phyloP scores from a whole-genome alignment of 2,113 vertebrate genomes.

The Callospermophilus lateralis region DNA sequence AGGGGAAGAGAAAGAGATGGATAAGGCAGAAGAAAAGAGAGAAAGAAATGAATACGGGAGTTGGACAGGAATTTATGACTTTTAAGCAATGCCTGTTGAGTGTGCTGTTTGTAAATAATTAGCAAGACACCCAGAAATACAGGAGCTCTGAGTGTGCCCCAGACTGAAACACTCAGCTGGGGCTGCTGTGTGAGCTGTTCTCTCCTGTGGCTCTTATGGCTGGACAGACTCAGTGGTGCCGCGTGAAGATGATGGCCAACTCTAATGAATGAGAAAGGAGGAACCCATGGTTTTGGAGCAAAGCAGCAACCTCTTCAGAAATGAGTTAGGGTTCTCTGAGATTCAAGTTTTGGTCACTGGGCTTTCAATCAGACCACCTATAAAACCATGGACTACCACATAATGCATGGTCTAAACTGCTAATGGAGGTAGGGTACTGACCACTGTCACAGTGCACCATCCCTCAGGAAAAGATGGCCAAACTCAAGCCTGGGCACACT shows the following conservation, averaged over 20 bases:
- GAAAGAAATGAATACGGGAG: not conserved
- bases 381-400: not conserved
- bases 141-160: rapidly evolving
- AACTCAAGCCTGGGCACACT: not conserved
- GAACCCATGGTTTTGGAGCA: not conserved
- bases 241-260: rapidly evolving
- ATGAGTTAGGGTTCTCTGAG: not conserved
- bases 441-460: too few relatives aligned
- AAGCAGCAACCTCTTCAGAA: not conserved
- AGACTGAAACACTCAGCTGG: rapidly evolving
- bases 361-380: not conserved
- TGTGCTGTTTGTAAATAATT: rapidly evolving
- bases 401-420: not conserved
- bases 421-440: not conserved
- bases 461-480: too few relatives aligned
- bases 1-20: too few relatives aligned
- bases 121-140: not conserved
- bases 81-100: not conserved
- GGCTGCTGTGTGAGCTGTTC: not conserved
- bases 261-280: rapidly evolving
- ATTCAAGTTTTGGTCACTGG: not conserved
- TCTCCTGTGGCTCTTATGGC: rapidly evolving
- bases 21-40: not conserved
- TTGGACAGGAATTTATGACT: rapidly evolving
- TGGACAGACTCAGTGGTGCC: not conserved